A percentile compares a stretch with the other conserved stretches of the same genome.
phyloP scores from a whole-genome alignment of 2,888 invertebrate species.

The Eubasilissa splendida region DNA sequence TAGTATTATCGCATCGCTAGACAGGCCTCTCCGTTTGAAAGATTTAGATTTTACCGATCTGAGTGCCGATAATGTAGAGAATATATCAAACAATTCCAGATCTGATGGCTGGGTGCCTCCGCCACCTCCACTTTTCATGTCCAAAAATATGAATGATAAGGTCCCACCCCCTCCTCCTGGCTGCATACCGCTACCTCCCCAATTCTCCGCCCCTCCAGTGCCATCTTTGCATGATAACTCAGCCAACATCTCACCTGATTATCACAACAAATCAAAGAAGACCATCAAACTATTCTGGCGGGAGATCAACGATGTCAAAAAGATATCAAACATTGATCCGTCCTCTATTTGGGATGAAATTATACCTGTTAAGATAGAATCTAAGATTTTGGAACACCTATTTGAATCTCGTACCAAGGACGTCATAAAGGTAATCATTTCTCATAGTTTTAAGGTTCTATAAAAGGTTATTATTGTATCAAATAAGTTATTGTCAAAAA shows the following conservation, averaged over 20 bases:
- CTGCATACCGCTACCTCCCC: conserved; percentile 60
- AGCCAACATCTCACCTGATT: conserved; percentile 59
- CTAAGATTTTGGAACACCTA: conserved; percentile 93
- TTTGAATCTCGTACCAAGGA: conserved; percentile 98
- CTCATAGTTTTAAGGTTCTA: not conserved
- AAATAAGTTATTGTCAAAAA: too few species aligned
- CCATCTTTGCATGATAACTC: conserved; percentile 63
- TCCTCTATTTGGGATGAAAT: conserved; percentile 95
- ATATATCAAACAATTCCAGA: conserved; percentile 79
- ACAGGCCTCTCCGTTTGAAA: conserved; percentile 86
- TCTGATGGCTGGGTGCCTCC: conserved; percentile 64
- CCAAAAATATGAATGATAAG: conserved; percentile 68
- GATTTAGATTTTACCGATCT: conserved; percentile 98
- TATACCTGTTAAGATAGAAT: conserved; percentile 88
- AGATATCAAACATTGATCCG: conserved; percentile 64
- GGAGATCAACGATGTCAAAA: conserved; percentile 86
- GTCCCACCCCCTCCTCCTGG: conserved; percentile 71
- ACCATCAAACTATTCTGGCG: conserved; percentile 99
- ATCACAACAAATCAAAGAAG: conserved; percentile 85
- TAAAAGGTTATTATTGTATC: too few species aligned
- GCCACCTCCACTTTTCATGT: conserved; percentile 82
- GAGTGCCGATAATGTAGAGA: conserved; percentile 89
- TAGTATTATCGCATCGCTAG: conserved; percentile 84
- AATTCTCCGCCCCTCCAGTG: conserved; percentile 24
- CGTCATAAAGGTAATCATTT: conserved; percentile 84